These are phyloP conservation scores for Anas platyrhynchos DNA, from an alignment of 2,113 vertebrate genomes.

Conservation along the genomic window DNA sequence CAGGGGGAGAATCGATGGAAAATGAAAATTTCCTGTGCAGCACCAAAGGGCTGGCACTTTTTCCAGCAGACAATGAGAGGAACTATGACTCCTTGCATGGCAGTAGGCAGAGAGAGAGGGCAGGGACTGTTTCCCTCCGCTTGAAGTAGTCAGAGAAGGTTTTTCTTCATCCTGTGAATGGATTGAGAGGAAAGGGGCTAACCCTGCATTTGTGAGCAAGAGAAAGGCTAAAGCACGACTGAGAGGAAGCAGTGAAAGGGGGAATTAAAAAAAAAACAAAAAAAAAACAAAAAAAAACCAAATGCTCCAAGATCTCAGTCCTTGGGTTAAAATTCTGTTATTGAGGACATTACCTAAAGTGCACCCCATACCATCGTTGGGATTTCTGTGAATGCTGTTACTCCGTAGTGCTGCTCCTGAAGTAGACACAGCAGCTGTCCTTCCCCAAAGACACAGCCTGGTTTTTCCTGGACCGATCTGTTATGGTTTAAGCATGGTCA, in stretches of 20 bases:
- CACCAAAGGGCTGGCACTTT: neutral
- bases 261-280: neutral
- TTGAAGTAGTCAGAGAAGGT: neutral
- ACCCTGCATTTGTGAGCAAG: neutral
- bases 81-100: too few relatives aligned
- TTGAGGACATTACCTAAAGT: neutral
- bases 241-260: neutral
- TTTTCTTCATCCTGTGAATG: neutral
- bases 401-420: neutral
- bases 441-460: neutral
- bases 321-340: neutral
- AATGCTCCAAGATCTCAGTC: neutral
- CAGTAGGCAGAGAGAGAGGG: neutral
- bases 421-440: neutral
- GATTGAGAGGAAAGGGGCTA: neutral
- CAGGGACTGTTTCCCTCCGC: neutral
- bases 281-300: too few relatives aligned
- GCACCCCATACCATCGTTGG: rapidly evolving
- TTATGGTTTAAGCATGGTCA: neutral
- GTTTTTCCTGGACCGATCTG: neutral
- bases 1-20: neutral
- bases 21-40: neutral
- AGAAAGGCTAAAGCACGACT: neutral
- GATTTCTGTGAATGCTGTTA: neutral
- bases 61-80: neutral